Evolutionary conservation across 92 coral and sea anemone genomes (phyloP).

Genomic region (Ricordea florida): DNA sequence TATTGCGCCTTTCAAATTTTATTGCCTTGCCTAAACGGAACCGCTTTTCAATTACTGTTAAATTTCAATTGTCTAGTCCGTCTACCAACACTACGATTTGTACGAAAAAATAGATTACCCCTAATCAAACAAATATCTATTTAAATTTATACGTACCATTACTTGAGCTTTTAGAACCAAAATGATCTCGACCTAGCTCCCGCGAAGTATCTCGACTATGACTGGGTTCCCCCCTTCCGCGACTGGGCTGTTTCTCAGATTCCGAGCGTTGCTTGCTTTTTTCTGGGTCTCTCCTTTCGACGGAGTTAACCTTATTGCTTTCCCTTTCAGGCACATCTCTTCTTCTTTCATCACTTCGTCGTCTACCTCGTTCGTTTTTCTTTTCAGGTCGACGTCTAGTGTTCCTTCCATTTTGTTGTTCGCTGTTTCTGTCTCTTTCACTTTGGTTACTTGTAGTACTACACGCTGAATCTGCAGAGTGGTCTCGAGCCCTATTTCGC

Average conservation of each 20-base stretch:
- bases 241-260: conserved; percentile 69
- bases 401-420: conserved; percentile 87
- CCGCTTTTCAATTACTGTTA: not conserved
- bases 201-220: conserved; percentile 71
- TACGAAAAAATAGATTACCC: too few species aligned
- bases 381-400: conserved; percentile 89
- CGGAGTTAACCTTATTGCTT: conserved; percentile 61
- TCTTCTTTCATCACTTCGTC: conserved; percentile 76
- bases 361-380: conserved; percentile 79
- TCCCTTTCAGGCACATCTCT: conserved; percentile 77
- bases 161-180: conserved; percentile 42
- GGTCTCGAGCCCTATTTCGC: conserved; percentile 93
- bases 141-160: conserved; percentile 18
- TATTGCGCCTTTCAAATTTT: conserved; percentile 18
- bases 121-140: not conserved
- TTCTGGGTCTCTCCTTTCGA: conserved; percentile 57
- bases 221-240: conserved; percentile 61
- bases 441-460: conserved; percentile 87
- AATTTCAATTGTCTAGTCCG: not conserved
- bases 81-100: too few species aligned
- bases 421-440: conserved; percentile 82
- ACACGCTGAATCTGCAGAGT: conserved; percentile 92
- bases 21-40: conserved; percentile 33
- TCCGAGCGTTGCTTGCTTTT: conserved; percentile 54
- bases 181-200: conserved; percentile 66